These are phyloP conservation scores for Apodemus speciosus DNA, from an alignment of 2,113 vertebrate genomes.

Conservation along the genomic window DNA sequence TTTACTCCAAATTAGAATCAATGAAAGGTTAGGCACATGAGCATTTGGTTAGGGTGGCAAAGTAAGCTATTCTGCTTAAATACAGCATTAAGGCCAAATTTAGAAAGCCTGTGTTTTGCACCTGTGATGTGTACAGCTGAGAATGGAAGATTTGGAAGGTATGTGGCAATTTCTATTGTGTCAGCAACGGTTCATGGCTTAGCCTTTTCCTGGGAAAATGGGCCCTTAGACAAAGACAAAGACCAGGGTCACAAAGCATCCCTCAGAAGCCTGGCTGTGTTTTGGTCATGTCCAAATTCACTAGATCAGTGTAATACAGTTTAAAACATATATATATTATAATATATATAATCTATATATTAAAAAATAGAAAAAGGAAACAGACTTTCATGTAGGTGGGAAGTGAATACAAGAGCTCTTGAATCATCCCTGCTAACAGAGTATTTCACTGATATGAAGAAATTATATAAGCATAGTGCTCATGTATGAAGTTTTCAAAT, in stretches of 20 bases:
- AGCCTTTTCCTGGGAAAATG: not conserved
- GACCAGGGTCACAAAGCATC: not conserved
- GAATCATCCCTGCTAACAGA: not conserved
- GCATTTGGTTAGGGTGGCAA: not conserved
- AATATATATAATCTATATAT: not conserved
- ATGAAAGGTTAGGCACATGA: conserved; percentile 12
- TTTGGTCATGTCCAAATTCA: not conserved
- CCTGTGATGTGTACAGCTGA: not conserved
- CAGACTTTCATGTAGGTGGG: not conserved
- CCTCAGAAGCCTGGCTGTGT: not conserved
- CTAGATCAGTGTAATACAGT: not conserved
- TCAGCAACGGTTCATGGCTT: not conserved
- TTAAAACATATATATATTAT: not conserved
- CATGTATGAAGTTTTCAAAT: not conserved
- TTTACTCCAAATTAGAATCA: conserved; percentile 39
- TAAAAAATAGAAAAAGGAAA: not conserved
- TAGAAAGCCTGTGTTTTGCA: not conserved
- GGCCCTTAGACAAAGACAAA: not conserved
- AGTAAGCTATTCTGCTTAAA: not conserved
- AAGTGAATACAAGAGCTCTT: not conserved
- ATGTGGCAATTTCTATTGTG: not conserved
- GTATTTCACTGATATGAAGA: not conserved
- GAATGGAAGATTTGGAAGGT: not conserved
- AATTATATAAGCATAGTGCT: not conserved
- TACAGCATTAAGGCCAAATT: not conserved